A percentile compares a stretch with the other conserved stretches of the same genome.
Evolutionary conservation across 2,888 invertebrate genomes (phyloP).

Genomic region (Leucozona laternaria): DNA sequence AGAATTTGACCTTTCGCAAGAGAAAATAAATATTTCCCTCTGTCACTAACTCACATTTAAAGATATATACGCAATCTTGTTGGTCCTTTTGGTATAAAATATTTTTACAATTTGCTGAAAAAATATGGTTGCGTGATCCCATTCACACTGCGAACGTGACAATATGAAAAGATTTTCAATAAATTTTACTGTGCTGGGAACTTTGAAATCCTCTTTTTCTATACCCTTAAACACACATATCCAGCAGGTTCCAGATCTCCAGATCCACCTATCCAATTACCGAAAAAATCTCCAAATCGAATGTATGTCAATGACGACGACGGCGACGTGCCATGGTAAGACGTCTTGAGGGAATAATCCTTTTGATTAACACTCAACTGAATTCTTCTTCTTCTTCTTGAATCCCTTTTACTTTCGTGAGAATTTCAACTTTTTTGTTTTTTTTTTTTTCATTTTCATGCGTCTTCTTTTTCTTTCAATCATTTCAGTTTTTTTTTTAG

Average conservation of each 20-base stretch:
- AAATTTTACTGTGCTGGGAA: background rate
- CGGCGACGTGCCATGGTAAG: background rate
- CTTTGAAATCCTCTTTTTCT: background rate
- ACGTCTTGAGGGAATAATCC: constrained; percentile 5
- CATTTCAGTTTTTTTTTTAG: background rate
- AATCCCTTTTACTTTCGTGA: background rate
- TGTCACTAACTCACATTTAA: background rate
- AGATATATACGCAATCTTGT: background rate
- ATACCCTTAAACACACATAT: background rate
- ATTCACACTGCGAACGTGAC: constrained; percentile 10
- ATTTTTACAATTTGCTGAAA: constrained; percentile 14
- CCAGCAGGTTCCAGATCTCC: too few species aligned
- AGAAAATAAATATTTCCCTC: background rate
- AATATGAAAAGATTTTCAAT: constrained; percentile 7
- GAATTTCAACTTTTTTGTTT: background rate
- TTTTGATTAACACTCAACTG: constrained; percentile 17
- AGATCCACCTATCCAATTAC: constrained; percentile 25
- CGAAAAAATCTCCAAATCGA: constrained; percentile 2
- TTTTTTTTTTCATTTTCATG: background rate
- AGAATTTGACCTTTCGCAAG: background rate
- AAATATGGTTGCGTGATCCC: constrained; percentile 15
- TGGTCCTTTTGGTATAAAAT: background rate
- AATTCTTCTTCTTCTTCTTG: background rate
- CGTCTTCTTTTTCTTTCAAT: constrained; percentile 2
- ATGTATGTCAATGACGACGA: constrained; percentile 17